A percentile compares a stretch with the other conserved stretches of the same genome.
phyloP scores from a whole-genome alignment of 2,113 vertebrate genomes.

The Pollimyrus isidori region DNA sequence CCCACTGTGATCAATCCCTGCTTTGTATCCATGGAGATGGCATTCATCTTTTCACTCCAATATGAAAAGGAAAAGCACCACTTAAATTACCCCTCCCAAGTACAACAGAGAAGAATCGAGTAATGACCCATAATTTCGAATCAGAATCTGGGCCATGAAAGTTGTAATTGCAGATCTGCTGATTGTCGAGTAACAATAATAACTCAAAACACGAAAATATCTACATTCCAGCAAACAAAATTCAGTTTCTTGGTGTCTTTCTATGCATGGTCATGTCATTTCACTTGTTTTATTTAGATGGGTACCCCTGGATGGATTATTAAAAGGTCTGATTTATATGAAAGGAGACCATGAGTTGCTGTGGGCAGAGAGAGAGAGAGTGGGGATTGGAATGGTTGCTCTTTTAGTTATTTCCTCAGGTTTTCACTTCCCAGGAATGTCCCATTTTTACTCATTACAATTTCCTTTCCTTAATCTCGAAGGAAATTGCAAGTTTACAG shows the following conservation, averaged over 20 bases:
- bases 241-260: not conserved
- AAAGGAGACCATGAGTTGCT: not conserved
- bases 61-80: not conserved
- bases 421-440: not conserved
- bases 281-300: not conserved
- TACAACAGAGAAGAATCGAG: not conserved
- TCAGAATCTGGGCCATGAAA: not conserved
- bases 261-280: not conserved
- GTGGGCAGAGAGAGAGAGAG: not conserved
- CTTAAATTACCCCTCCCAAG: not conserved
- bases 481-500: not conserved
- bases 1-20: not conserved
- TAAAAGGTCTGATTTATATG: not conserved
- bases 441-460: not conserved
- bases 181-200: not conserved
- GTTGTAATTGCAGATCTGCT: not conserved
- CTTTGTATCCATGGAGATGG: slow-evolving; percentile 14
- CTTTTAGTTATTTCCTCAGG: not conserved
- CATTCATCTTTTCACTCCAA: not conserved
- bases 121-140: not conserved
- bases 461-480: not conserved
- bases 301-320: not conserved
- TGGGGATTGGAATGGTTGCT: not conserved
- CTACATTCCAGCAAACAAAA: not conserved
- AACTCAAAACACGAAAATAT: not conserved